These are phyloP conservation scores for Drosophila macrothrix DNA, from an alignment of 2,888 invertebrate genomes.

Conservation along the genomic window DNA sequence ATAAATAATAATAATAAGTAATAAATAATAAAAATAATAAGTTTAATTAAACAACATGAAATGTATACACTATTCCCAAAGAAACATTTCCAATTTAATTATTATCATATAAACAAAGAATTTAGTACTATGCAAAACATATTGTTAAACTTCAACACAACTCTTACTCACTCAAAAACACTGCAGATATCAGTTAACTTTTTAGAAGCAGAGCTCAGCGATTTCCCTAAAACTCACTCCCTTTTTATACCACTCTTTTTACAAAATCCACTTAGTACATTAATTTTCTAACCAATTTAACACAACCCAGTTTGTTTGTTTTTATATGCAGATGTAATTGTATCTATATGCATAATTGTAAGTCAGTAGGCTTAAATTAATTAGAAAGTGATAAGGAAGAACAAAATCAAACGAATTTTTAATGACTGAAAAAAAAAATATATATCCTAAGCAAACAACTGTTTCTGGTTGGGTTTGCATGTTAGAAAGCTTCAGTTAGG, in stretches of 20 bases:
- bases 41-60: neutral
- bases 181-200: neutral
- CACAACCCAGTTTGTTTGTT: neutral
- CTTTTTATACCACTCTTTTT: neutral
- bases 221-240: neutral
- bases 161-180: neutral
- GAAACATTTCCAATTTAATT: neutral
- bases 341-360: neutral
- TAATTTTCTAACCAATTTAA: neutral
- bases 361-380: neutral
- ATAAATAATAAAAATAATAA: neutral
- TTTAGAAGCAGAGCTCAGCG: neutral
- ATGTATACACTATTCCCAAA: neutral
- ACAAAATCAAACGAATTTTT: too few relatives aligned
- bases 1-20: neutral
- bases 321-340: neutral
- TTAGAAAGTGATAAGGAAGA: too few relatives aligned
- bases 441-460: neutral
- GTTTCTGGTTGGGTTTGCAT: neutral
- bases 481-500: neutral
- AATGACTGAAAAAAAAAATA: neutral
- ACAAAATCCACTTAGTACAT: neutral
- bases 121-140: neutral
- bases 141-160: neutral
- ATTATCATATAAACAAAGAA: neutral